Conservation (phyloP, 2,113 vertebrate species). For the Neomonachus schauinslandi region DNA sequence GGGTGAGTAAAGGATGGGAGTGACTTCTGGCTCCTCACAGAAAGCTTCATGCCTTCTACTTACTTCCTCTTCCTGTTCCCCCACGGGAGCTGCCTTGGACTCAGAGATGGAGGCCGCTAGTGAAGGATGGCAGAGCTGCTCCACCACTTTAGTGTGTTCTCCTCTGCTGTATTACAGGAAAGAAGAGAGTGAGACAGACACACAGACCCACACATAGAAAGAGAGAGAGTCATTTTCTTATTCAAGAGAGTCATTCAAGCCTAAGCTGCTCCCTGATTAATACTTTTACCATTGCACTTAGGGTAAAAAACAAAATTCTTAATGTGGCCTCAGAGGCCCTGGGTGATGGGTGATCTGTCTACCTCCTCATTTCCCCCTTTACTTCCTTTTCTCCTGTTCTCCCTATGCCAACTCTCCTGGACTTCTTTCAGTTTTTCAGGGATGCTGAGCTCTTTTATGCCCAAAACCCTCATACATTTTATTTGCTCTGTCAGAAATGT, state of each 20-base stretch:
- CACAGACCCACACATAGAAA: neutral
- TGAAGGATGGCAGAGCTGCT: neutral
- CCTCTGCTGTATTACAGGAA: neutral
- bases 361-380: neutral
- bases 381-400: neutral
- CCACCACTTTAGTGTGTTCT: too few species aligned
- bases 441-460: neutral
- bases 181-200: neutral
- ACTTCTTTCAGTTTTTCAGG: neutral
- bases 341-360: neutral
- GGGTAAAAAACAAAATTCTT: neutral
- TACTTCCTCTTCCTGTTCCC: neutral
- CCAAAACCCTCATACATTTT: neutral
- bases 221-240: neutral
- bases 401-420: neutral
- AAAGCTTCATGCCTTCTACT: neutral
- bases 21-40: neutral
- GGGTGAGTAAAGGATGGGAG: neutral
- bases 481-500: neutral
- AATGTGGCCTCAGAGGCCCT: neutral
- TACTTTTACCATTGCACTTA: neutral
- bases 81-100: neutral
- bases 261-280: neutral
- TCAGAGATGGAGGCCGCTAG: neutral
- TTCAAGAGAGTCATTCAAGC: neutral